phyloP scores from a whole-genome alignment of 2,113 vertebrate species.

The Pyrgilauda ruficollis region DNA sequence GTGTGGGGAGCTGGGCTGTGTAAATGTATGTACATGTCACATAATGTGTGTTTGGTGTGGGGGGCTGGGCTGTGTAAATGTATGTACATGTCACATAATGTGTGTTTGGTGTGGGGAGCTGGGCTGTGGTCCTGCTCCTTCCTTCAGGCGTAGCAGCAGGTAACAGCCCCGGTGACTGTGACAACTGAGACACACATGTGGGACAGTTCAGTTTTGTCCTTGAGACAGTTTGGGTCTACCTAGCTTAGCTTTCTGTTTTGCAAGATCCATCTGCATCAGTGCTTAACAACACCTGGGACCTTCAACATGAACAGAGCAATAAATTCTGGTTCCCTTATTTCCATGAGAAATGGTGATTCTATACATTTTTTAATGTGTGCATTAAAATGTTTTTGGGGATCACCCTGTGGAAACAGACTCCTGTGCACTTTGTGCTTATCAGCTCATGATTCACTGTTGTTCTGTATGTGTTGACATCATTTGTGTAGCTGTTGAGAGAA shows the following conservation, averaged over 20 bases:
- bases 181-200: neutral
- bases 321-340: neutral
- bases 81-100: neutral
- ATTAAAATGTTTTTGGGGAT: neutral
- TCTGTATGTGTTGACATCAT: constrained; percentile 23
- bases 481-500: constrained; percentile 56
- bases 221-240: neutral
- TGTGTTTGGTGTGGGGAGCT: neutral
- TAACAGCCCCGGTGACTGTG: neutral
- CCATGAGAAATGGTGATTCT: neutral
- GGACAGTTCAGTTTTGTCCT: neutral
- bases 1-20: neutral
- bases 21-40: neutral
- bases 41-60: neutral
- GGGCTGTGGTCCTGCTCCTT: neutral
- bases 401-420: neutral
- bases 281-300: neutral
- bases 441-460: neutral
- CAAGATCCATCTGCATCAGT: neutral
- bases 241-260: neutral
- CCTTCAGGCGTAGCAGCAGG: neutral
- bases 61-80: neutral
- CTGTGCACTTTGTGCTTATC: neutral
- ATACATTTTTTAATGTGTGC: neutral
- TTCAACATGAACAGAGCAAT: neutral